Base-by-base conservation (phyloP, 2,113 vertebrate species). In the Psammodynastes pulverulentus region DNA sequence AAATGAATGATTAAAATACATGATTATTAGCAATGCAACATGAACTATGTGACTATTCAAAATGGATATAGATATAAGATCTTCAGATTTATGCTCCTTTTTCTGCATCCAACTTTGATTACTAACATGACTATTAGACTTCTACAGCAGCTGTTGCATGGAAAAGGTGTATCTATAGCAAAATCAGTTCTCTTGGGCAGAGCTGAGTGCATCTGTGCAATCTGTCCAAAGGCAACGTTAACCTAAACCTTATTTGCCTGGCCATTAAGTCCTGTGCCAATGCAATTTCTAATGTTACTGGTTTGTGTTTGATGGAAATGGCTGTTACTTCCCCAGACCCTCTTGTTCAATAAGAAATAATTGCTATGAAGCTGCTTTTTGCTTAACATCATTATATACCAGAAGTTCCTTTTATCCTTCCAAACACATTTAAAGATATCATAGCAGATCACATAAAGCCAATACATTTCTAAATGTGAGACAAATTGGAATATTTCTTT, bases 301-400 rank as follows among this genome's bases (percentile, higher is more conserved):
- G 91, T 94, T 93, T 92, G 90, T 94, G 94, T 95, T 95, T 91
- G 91, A 96, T 88, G 92, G 72, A 93, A 95, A 93, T 94, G 91
- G 52, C 48, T 93, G 72, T 45, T 91, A 48, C 34, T 23, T 94
- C 54, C 46, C 89, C 26, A 90, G 89, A 39, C 2, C 86, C 21
- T 92, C 46, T 13, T 94, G 12, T 93, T 94, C 49, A 93, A 89
- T 92, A 90, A 92, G 84, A 95, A 94, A 49, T 92, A 86, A 93
- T 90, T 92, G 93, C 92, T 90, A 87, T 48, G 46, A 94, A 39
- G 4, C 48, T 90, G 79, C 39, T 87, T 92, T 56, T 52, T 95
- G 89, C 67, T 87, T 48, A 94, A 21, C 45, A 87, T 89, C 94
- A 92, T 87, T 89, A 84, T 89, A 87, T 92, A 89, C 34, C 54